Evolutionary conservation across 2,888 invertebrate species (phyloP), one percentile per base, ranked within the genome.

Genomic region (Synergus laeviventris): DNA sequence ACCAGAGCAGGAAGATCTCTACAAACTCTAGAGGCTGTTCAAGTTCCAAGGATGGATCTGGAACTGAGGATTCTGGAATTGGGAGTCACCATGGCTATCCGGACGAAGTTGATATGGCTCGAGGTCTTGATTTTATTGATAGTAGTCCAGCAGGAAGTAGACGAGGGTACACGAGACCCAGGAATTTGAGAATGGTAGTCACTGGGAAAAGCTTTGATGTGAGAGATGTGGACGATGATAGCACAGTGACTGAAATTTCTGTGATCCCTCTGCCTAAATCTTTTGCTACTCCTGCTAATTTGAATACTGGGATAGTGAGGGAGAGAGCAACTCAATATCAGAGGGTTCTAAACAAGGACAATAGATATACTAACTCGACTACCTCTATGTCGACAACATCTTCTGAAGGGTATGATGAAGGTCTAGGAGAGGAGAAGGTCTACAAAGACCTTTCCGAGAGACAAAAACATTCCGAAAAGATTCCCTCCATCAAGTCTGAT

Each of bases 121-220:
- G 89, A 7, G 89, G 87, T 11, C 81, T 88, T 14, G 91, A 91
- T 79, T 90, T 90, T 49, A 80, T 90, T 56, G 91, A 92, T 56
- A 80, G 81, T 3, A 84, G 86, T 31, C 90, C 91, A 0, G 87
- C 91, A 7, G 89, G 88, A n/a, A 84, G 83, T 9, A 82, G 86
- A 24, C 81, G 85, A 12, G 83, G 87, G 64, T 81, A 85, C 64
- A 91, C 93, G 9, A 93, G 94, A 79, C 94, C 95, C 0, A 92
- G 96, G 73, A 95, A 94, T 88, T 91, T 96, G 60, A 94, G 95
- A 89, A 94, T 96, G 93, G 93, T 95, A 49, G 94, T 96, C 91
- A 93, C 93, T 64, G 92, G 95, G 0, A 95, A 95, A 86, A 94
- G 93, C 82, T 96, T 96, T 90, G 96, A 96, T 83, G 94, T 96